Percentiles rank a stretch among this genome's conserved stretches.
phyloP scores from a whole-genome alignment of 2,888 invertebrate species.

The Patella ulyssiponensis region DNA sequence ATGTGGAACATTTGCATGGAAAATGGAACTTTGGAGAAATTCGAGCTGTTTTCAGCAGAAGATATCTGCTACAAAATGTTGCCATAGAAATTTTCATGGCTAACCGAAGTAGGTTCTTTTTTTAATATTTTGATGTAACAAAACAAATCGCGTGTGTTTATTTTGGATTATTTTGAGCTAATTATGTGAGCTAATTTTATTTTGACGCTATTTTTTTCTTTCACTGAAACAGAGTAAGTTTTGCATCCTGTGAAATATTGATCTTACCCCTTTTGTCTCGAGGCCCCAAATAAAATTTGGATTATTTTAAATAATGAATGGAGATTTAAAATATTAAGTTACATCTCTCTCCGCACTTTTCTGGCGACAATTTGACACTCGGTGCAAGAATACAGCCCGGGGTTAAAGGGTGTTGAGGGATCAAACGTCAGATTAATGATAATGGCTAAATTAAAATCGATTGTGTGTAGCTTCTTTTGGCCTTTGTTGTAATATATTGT shows the following conservation, averaged over 20 bases:
- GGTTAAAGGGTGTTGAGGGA: slow-evolving; percentile 6
- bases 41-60: slow-evolving; percentile 96
- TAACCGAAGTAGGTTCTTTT: slow-evolving; percentile 88
- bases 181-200: neutral
- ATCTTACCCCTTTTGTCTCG: too few relatives aligned
- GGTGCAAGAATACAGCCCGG: neutral
- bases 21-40: slow-evolving; percentile 99
- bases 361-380: slow-evolving; percentile 7
- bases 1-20: slow-evolving; percentile 98
- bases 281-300: too few relatives aligned
- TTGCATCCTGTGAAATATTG: too few relatives aligned
- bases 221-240: too few relatives aligned
- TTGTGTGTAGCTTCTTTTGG: neutral
- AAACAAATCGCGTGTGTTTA: too few relatives aligned
- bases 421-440: neutral
- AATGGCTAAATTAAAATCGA: slow-evolving; percentile 7
- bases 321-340: too few relatives aligned
- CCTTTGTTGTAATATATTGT: neutral
- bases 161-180: too few relatives aligned
- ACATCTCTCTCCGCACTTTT: neutral
- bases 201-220: too few relatives aligned
- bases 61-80: slow-evolving; percentile 93
- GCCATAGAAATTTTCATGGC: slow-evolving; percentile 99
- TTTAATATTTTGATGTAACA: neutral
- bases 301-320: too few relatives aligned